phyloP scores from a whole-genome alignment of 2,888 invertebrate species.

The Cerceris rybyensis region DNA sequence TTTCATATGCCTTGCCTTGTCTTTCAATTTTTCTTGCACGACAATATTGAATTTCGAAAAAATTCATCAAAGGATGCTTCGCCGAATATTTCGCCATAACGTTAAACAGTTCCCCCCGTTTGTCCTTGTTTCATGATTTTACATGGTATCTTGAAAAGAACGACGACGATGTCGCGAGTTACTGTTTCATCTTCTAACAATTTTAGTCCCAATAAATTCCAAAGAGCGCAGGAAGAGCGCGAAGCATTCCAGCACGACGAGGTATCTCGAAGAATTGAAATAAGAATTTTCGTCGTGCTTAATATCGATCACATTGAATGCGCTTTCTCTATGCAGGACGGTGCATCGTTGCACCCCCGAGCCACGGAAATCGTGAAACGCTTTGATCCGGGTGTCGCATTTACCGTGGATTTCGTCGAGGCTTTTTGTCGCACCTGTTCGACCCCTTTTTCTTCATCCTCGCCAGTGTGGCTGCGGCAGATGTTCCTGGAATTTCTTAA shows the following conservation, averaged over 20 bases:
- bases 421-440: conserved; percentile 45
- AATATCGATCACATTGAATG: conserved; percentile 18
- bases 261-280: conserved; percentile 16
- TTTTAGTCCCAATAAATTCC: too few species aligned
- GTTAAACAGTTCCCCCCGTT: too few species aligned
- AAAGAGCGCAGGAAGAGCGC: background rate
- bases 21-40: too few species aligned
- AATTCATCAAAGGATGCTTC: too few species aligned
- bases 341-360: conserved; percentile 2
- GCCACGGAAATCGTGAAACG: conserved; percentile 38
- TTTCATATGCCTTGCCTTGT: too few species aligned
- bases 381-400: conserved; percentile 43
- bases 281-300: conserved; percentile 11
- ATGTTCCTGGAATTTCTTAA: conserved; percentile 56
- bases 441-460: conserved; percentile 7
- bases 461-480: conserved; percentile 28
- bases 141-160: too few species aligned
- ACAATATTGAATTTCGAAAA: too few species aligned
- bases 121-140: too few species aligned
- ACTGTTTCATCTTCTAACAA: too few species aligned
- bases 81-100: too few species aligned
- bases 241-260: background rate
- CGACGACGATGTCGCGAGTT: too few species aligned
- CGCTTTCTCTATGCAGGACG: conserved; percentile 10
- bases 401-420: conserved; percentile 39